These are phyloP conservation scores for Craniophora ligustri DNA, from an alignment of 2,888 invertebrate genomes.

Conservation along the genomic window DNA sequence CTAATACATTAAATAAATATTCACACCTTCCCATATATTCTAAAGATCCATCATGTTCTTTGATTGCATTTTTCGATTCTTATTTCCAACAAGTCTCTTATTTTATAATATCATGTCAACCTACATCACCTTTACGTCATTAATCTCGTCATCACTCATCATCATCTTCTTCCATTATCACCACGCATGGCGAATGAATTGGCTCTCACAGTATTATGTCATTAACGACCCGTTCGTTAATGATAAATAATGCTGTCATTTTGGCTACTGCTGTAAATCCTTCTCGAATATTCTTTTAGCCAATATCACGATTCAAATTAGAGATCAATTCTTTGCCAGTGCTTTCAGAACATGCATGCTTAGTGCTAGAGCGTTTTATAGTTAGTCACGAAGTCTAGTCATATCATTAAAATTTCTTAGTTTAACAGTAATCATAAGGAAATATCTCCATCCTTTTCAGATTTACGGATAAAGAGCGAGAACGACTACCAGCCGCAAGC, in stretches of 20 bases:
- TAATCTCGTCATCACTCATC: slow-evolving; percentile 31
- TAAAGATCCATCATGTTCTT: too few species aligned
- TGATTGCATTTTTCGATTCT: neutral
- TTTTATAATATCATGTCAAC: slow-evolving; percentile 3
- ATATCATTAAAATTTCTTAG: neutral
- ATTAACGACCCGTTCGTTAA: too few species aligned
- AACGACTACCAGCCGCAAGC: slow-evolving; percentile 85
- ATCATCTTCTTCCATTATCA: slow-evolving; percentile 47
- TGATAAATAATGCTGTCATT: too few species aligned
- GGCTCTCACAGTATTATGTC: slow-evolving; percentile 12
- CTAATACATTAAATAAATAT: too few species aligned
- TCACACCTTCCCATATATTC: too few species aligned
- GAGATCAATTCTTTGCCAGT: slow-evolving; percentile 28
- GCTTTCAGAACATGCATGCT: slow-evolving; percentile 23
- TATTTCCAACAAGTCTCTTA: neutral
- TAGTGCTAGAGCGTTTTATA: slow-evolving; percentile 25
- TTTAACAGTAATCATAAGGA: neutral
- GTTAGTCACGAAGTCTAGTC: slow-evolving; percentile 3
- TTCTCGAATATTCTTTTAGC: too few species aligned
- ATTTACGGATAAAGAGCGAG: slow-evolving; percentile 93
- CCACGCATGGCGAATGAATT: slow-evolving; percentile 41
- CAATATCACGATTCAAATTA: too few species aligned
- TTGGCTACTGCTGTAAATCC: too few species aligned
- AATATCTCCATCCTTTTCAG: slow-evolving; percentile 79
- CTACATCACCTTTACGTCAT: slow-evolving; percentile 7